Percentiles rank a stretch among this genome's conserved stretches.
Conservation (phyloP, 2,888 invertebrate species). For the Chesias legatella region DNA sequence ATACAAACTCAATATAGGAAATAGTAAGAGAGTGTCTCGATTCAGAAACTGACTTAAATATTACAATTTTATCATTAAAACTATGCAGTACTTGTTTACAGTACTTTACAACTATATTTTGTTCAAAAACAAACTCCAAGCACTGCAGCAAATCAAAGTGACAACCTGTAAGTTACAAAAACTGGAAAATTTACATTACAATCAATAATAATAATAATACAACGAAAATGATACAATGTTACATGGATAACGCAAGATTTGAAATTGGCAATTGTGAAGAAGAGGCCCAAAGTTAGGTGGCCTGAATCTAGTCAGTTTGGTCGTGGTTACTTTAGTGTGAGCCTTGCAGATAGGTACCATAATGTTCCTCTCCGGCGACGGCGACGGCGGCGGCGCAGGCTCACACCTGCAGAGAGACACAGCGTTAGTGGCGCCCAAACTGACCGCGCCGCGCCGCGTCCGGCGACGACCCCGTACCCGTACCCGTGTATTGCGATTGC, state of each 20-base stretch:
- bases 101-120: conserved; percentile 79
- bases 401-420: conserved; percentile 81
- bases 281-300: conserved; percentile 80
- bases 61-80: conserved; percentile 72
- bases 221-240: conserved; percentile 63
- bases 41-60: conserved; percentile 73
- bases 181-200: conserved; percentile 71
- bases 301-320: conserved; percentile 77
- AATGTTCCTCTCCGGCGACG: conserved; percentile 73
- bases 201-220: conserved; percentile 54
- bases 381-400: conserved; percentile 78
- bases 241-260: conserved; percentile 76
- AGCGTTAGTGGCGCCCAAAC: conserved; percentile 78
- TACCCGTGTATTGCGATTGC: no score
- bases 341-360: conserved; percentile 79
- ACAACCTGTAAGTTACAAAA: conserved; percentile 80
- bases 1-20: conserved; percentile 33
- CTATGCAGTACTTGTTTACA: conserved; percentile 80
- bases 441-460: conserved; percentile 53
- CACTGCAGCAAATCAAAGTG: conserved; percentile 81
- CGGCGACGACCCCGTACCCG: conserved; percentile 43
- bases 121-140: conserved; percentile 79
- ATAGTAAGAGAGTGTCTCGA: conserved; percentile 54
- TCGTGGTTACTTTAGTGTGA: conserved; percentile 79
- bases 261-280: conserved; percentile 73